These are phyloP conservation scores for Crioceris asparagi DNA, from an alignment of 2,888 invertebrate species.

Conservation along the genomic window DNA sequence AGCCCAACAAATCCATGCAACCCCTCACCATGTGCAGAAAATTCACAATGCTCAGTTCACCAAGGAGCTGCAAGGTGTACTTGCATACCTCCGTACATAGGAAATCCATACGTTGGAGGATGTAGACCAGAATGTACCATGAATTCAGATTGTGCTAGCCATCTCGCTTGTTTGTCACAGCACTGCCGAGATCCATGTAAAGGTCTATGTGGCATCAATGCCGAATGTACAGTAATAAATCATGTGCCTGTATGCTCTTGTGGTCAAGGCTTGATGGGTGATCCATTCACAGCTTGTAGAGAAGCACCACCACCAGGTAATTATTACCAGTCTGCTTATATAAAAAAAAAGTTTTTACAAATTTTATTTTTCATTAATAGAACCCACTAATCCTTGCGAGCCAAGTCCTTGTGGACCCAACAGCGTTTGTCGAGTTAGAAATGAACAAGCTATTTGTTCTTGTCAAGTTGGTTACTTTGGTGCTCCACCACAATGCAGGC, in stretches of 20 bases:
- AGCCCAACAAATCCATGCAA: conserved; percentile 51
- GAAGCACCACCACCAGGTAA: conserved; percentile 46
- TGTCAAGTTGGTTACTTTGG: conserved; percentile 50
- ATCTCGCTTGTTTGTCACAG: conserved; percentile 69
- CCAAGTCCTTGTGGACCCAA: conserved; percentile 53
- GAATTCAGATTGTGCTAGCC: conserved; percentile 68
- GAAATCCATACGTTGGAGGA: conserved; percentile 76
- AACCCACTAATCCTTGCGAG: conserved; percentile 43
- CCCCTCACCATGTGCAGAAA: conserved; percentile 75
- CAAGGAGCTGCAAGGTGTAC: conserved; percentile 62
- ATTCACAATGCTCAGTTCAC: conserved; percentile 63
- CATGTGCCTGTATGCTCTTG: conserved; percentile 79
- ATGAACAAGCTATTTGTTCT: conserved; percentile 49
- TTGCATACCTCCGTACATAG: conserved; percentile 82
- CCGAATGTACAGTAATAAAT: conserved; percentile 71
- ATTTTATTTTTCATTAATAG: conserved; percentile 27
- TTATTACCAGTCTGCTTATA: conserved; percentile 26
- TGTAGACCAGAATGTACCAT: conserved; percentile 78
- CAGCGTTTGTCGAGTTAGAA: conserved; percentile 45
- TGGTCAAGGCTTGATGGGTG: conserved; percentile 62
- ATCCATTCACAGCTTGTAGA: conserved; percentile 73
- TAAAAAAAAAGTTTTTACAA: neutral
- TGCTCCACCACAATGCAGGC: conserved; percentile 47
- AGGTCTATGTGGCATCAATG: conserved; percentile 72
- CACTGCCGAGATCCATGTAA: conserved; percentile 80